These are phyloP conservation scores for Sipha maydis DNA, from an alignment of 2,888 invertebrate species.

Conservation along the genomic window DNA sequence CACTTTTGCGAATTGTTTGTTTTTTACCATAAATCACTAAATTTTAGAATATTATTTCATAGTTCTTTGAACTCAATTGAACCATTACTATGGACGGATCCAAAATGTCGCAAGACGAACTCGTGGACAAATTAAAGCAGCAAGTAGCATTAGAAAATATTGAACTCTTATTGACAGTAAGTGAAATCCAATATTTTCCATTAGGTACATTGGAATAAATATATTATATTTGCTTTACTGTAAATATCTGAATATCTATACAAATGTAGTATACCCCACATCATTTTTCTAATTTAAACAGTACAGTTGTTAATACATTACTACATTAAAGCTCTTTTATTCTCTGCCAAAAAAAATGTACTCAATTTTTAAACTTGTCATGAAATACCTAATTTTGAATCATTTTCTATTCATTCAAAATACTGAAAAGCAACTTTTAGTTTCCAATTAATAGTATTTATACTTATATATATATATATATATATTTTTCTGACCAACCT, in stretches of 20 bases:
- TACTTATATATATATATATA: no score
- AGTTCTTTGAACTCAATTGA: not conserved
- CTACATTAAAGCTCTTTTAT: not conserved
- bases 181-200: constrained; percentile 12
- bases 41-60: not conserved
- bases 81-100: constrained; percentile 66
- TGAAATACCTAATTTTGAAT: no score
- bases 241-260: not conserved
- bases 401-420: no score
- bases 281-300: no score
- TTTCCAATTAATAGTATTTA: no score
- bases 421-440: no score
- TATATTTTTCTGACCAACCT: no score
- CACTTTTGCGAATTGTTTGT: no score
- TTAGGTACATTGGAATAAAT: not conserved
- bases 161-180: constrained; percentile 87
- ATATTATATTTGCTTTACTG: not conserved
- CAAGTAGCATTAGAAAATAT: constrained; percentile 94
- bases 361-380: no score
- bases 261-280: no score
- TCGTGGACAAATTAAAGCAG: constrained; percentile 95
- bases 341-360: no score
- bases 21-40: not conserved
- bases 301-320: not conserved
- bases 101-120: constrained; percentile 74